phyloP scores from a whole-genome alignment of 30 jellyfish, hydroid and myxozoan genomes.

The Hydractinia symbiolongicarpus region DNA sequence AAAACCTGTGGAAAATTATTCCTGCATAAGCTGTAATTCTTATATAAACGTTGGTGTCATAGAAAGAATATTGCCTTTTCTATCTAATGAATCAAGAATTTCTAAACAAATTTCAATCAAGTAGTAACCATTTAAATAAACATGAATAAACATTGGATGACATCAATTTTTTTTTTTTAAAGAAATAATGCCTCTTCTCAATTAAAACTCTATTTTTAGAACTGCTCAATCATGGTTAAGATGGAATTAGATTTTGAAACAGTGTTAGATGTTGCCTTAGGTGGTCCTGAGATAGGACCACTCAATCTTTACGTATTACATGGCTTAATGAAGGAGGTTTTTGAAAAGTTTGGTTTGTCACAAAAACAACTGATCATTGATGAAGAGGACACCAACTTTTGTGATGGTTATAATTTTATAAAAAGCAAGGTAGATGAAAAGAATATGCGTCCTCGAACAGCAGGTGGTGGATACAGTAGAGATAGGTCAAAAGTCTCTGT shows the following conservation, averaged over 20 bases:
- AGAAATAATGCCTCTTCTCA: too few species aligned
- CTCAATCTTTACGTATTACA: constrained; percentile 22
- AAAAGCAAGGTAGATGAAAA: constrained; percentile 15
- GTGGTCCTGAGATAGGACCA: constrained; percentile 39
- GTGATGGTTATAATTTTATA: constrained; percentile 18
- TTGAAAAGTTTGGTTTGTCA: background rate
- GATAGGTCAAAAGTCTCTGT: constrained; percentile 31
- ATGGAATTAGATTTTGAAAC: constrained; percentile 29
- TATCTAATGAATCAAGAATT: too few species aligned
- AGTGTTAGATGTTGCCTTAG: constrained; percentile 30
- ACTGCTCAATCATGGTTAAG: background rate
- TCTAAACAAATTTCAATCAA: too few species aligned
- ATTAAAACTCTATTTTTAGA: too few species aligned
- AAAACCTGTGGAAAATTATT: too few species aligned
- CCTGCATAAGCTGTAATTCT: too few species aligned
- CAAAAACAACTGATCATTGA: background rate
- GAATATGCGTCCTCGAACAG: constrained; percentile 21
- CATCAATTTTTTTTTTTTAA: too few species aligned
- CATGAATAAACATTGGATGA: too few species aligned
- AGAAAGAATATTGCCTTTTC: too few species aligned
- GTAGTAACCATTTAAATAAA: too few species aligned
- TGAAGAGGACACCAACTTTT: constrained; percentile 19
- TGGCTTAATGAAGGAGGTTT: constrained; percentile 22
- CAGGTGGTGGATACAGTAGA: constrained; percentile 1
- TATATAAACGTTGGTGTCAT: too few species aligned